Evolutionary conservation across 2,888 invertebrate species (phyloP).

Genomic region (Pammene aurita): DNA sequence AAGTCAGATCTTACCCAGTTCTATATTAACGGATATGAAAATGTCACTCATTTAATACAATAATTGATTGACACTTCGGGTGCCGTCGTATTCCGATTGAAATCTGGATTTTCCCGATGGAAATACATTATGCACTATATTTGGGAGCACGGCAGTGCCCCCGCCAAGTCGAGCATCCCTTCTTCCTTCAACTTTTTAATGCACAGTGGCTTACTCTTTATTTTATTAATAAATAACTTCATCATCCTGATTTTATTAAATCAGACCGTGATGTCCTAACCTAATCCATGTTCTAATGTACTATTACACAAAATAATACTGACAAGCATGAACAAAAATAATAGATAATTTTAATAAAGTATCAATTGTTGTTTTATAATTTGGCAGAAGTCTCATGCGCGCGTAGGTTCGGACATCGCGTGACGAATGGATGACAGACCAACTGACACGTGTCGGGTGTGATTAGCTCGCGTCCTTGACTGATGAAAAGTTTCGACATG

Average conservation of each 20-base stretch:
- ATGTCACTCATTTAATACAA: too few species aligned
- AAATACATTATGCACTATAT: too few species aligned
- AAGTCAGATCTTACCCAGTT: too few species aligned
- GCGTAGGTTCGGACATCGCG: conserved; percentile 27
- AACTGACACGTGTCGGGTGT: conserved; percentile 34
- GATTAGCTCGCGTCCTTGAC: conserved; percentile 39
- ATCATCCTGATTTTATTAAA: neutral
- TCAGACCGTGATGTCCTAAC: conserved; percentile 5
- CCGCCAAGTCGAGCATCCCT: too few species aligned
- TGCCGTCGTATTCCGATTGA: too few species aligned
- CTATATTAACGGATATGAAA: too few species aligned
- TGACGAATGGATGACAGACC: conserved; percentile 38
- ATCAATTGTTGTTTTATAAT: conserved; percentile 31
- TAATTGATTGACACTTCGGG: too few species aligned
- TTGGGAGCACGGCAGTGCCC: too few species aligned
- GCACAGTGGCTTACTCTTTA: neutral
- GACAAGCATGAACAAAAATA: conserved; percentile 31
- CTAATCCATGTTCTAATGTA: conserved; percentile 2
- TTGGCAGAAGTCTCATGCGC: conserved; percentile 18
- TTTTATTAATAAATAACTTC: neutral
- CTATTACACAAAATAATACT: conserved; percentile 24
- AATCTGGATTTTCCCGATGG: too few species aligned
- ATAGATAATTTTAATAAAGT: conserved; percentile 27
- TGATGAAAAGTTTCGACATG: conserved; percentile 29
- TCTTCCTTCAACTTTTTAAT: too few species aligned